Evolutionary conservation across 2,113 vertebrate genomes (phyloP).

Genomic region (Channa maculata): DNA sequence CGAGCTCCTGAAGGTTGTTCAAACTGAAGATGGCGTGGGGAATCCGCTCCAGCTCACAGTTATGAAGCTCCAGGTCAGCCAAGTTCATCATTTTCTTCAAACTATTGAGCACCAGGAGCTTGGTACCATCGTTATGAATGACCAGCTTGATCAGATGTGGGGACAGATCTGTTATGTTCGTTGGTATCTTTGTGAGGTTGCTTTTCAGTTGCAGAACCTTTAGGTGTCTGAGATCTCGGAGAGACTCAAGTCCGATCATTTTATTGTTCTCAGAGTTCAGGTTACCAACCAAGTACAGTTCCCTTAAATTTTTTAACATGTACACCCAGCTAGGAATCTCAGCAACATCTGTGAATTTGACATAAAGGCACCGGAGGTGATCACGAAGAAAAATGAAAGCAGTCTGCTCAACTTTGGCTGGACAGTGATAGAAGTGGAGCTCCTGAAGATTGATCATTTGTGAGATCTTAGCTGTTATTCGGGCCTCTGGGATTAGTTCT

Average conservation of each 20-base stretch:
- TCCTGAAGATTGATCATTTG: constrained; percentile 98
- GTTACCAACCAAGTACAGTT: constrained; percentile 95
- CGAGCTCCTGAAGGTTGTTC: constrained; percentile 95
- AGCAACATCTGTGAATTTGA: constrained; percentile 98
- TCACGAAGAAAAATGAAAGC: constrained; percentile 98
- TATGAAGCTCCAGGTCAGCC: constrained; percentile 93
- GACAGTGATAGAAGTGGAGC: constrained; percentile 97
- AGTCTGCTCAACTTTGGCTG: constrained; percentile 96
- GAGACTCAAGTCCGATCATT: constrained; percentile 97
- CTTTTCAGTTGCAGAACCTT: constrained; percentile 96
- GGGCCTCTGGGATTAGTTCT: constrained; percentile 96
- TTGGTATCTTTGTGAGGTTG: constrained; percentile 98
- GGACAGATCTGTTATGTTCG: constrained; percentile 96
- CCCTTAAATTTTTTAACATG: constrained; percentile 92
- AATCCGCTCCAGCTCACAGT: constrained; percentile 97
- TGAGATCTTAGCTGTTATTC: constrained; percentile 96
- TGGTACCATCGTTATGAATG: constrained; percentile 97
- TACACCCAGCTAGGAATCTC: constrained; percentile 99
- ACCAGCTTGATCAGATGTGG: constrained; percentile 94
- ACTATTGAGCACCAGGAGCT: constrained; percentile 96
- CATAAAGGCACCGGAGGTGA: constrained; percentile 97
- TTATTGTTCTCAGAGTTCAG: constrained; percentile 99
- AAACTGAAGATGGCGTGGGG: constrained; percentile 98
- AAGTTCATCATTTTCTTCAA: constrained; percentile 99
- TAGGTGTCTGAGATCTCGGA: constrained; percentile 93